Evolutionary conservation across 2,888 invertebrate genomes (phyloP).

Genomic region (Cybosia mesomella): DNA sequence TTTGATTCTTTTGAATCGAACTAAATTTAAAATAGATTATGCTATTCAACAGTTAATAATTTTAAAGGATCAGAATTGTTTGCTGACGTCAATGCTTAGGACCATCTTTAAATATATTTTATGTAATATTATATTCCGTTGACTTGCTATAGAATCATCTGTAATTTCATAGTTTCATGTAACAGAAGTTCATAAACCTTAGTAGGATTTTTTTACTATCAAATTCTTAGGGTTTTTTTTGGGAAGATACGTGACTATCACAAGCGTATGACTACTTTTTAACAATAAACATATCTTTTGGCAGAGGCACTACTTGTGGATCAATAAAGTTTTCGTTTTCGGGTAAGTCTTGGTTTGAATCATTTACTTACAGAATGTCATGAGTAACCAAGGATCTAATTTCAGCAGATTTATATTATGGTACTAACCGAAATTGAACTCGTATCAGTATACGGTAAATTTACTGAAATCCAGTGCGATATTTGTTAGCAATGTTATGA

Average conservation of each 20-base stretch:
- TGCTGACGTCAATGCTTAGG: slow-evolving; percentile 20
- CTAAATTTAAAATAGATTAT: slow-evolving; percentile 63
- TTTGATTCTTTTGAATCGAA: slow-evolving; percentile 54
- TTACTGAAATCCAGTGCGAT: too few species aligned
- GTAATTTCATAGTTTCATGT: too few species aligned
- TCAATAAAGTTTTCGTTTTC: neutral
- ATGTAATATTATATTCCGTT: slow-evolving; percentile 5
- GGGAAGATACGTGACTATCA: too few species aligned
- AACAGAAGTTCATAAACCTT: neutral
- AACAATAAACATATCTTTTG: neutral
- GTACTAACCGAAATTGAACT: too few species aligned
- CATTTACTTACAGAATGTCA: too few species aligned
- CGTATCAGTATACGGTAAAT: too few species aligned
- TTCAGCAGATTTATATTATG: neutral
- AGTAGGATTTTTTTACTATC: too few species aligned
- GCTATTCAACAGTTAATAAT: slow-evolving; percentile 48
- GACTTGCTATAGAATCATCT: neutral
- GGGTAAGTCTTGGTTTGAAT: too few species aligned
- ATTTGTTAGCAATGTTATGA: too few species aligned
- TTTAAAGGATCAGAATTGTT: slow-evolving; percentile 25
- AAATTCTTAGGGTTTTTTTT: too few species aligned
- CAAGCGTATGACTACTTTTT: too few species aligned
- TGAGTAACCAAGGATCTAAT: neutral
- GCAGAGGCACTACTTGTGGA: neutral
- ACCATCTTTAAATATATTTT: slow-evolving; percentile 2